These are phyloP conservation scores for Zingel zingel DNA, from an alignment of 2,113 vertebrate genomes.

Conservation along the genomic window DNA sequence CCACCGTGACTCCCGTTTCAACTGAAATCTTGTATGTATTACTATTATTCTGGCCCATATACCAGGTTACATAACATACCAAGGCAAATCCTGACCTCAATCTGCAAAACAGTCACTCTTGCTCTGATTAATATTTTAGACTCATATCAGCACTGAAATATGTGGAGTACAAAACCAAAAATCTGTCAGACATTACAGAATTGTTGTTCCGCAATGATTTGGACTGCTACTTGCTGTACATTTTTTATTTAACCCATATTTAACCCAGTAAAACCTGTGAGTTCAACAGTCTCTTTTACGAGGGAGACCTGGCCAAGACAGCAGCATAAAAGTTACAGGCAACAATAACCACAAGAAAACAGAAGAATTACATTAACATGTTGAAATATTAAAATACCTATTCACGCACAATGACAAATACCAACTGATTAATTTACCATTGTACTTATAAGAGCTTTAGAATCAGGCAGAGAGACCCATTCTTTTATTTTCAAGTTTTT, in stretches of 20 bases:
- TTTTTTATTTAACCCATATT: background rate
- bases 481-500: no score
- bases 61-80: conserved; percentile 68
- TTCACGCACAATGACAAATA: no score
- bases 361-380: no score
- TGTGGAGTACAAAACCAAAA: background rate
- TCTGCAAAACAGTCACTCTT: conserved; percentile 59
- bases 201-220: background rate
- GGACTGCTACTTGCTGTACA: background rate
- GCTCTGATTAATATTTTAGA: conserved; percentile 33
- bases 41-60: conserved; percentile 77
- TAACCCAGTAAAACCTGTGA: no score
- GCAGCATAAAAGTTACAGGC: no score
- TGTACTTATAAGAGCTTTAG: no score
- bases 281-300: no score
- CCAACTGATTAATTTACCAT: no score
- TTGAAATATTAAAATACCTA: no score
- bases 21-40: conserved; percentile 74
- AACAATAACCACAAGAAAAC: no score
- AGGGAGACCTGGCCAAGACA: no score
- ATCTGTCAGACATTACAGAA: background rate
- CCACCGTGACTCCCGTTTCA: conserved; percentile 68
- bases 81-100: conserved; percentile 75
- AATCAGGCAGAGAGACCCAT: no score
- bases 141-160: conserved; percentile 24